These are phyloP conservation scores for Chrysolina haemoptera DNA, from an alignment of 2,888 invertebrate species.

Conservation along the genomic window DNA sequence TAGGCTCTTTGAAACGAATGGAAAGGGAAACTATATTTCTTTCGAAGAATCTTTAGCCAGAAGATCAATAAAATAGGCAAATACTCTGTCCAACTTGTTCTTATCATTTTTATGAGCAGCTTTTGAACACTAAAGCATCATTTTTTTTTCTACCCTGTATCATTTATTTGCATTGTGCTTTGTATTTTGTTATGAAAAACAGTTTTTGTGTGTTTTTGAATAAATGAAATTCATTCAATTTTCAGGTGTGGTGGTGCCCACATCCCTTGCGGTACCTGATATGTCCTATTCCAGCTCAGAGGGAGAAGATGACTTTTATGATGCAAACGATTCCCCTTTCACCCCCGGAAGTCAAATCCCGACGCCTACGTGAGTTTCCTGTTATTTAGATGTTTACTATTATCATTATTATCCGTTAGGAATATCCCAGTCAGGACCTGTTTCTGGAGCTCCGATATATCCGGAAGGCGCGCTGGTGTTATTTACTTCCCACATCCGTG, in stretches of 20 bases:
- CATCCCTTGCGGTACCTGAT: constrained; percentile 85
- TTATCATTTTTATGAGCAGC: too few species aligned
- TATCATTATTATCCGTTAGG: too few species aligned
- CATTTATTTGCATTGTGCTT: not conserved
- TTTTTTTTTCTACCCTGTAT: not conserved
- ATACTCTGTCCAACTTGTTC: too few species aligned
- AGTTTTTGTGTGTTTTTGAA: not conserved
- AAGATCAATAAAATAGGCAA: too few species aligned
- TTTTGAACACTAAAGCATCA: too few species aligned
- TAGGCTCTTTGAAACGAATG: too few species aligned
- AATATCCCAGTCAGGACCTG: too few species aligned
- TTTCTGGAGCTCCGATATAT: too few species aligned
- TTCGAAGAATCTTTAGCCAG: too few species aligned
- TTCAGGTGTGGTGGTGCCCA: constrained; percentile 68
- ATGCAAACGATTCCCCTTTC: constrained; percentile 85
- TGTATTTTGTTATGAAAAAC: not conserved
- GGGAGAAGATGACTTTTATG: constrained; percentile 95
- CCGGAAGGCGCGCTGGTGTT: too few species aligned
- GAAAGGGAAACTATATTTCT: too few species aligned
- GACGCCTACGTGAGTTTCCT: constrained; percentile 59
- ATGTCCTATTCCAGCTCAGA: constrained; percentile 98
- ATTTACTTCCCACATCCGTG: too few species aligned
- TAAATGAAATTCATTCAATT: not conserved
- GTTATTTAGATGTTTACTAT: not conserved
- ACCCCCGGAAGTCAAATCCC: constrained; percentile 64